Evolutionary conservation across 1,140 invertebrate genomes (phyloP), one percentile per base, ranked within the genome.

Genomic region (Atta cephalotes): DNA sequence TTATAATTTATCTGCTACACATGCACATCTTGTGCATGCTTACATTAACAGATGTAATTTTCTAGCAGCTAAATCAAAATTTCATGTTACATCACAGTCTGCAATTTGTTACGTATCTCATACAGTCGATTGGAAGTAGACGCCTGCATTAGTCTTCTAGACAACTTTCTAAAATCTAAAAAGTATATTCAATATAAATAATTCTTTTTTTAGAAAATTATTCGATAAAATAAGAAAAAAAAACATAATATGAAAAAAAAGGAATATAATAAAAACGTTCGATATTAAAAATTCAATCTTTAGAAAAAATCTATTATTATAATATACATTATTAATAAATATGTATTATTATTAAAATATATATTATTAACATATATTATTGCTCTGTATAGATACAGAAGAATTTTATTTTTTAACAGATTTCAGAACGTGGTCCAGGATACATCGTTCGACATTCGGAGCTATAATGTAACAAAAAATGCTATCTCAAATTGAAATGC

Each of bases 51-150:
- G 9, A 56, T 72, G 31, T 82, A 74, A 51, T 80, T 70, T 25
- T 56, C 63, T 91, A 91, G 18, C 49, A 71, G 71, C 53, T 90
- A 88, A 89, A 86, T 86, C 86, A 92, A 92, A 90, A 76, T 87
- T 86, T 85, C 72, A 84, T 86, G 86, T 90, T 87, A 81, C 87
- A 93, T 93, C 93, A 93, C 93, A 93, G 93, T 89, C 85, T 85
- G 86, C 76, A 28, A 70, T 91, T 91, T 88, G 35, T 81, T 72
- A 87, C 85, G 81, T 87, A 31, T 2, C 39, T 63, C 9, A 80
- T 85, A 81, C 45, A 86, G 77, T 70, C 70, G 21, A 80, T 82
- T 39, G 56, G 63, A 71, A 88, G 65, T 68, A 39, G 53, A 60
- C 58, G 39, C 25, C 49, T 58, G 16, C 21, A 3, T 45, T 45